phyloP scores from a whole-genome alignment of 2,888 invertebrate species.

The Hemistola chrysoprasaria region DNA sequence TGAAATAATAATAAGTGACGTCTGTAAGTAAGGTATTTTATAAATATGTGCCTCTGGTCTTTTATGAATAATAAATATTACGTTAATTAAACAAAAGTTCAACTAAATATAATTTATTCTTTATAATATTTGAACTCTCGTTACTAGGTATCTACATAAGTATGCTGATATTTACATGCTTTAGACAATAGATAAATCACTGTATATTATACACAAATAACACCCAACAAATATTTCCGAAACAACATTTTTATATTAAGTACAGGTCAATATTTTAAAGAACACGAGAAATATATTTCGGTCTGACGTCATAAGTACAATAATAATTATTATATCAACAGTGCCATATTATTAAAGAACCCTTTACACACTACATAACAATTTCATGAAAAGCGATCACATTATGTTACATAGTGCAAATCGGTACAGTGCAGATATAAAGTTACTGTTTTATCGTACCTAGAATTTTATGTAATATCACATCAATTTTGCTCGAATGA shows the following conservation, averaged over 20 bases:
- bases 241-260: conserved; percentile 60
- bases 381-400: conserved; percentile 4
- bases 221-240: conserved; percentile 66
- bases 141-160: conserved; percentile 77
- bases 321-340: conserved; percentile 37
- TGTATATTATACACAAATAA: conserved; percentile 71
- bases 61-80: too few relatives aligned
- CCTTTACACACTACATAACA: conserved; percentile 24
- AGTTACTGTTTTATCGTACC: conserved; percentile 7
- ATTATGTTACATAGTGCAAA: conserved; percentile 23
- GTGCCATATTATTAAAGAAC: conserved; percentile 22
- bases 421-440: conserved; percentile 14
- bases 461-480: conserved; percentile 14
- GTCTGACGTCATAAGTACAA: conserved; percentile 45
- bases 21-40: too few relatives aligned
- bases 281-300: conserved; percentile 55
- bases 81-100: conserved; percentile 39
- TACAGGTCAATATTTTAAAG: conserved; percentile 58
- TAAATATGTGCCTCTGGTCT: too few relatives aligned
- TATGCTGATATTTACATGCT: conserved; percentile 75
- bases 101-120: conserved; percentile 80
- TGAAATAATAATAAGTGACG: too few relatives aligned
- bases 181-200: conserved; percentile 66
- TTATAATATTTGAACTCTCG: conserved; percentile 79
- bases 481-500: conserved; percentile 9